Percentiles rank a stretch among this genome's conserved stretches.
Evolutionary conservation across 2,888 invertebrate species (phyloP).

Genomic region (Linyphia triangularis): DNA sequence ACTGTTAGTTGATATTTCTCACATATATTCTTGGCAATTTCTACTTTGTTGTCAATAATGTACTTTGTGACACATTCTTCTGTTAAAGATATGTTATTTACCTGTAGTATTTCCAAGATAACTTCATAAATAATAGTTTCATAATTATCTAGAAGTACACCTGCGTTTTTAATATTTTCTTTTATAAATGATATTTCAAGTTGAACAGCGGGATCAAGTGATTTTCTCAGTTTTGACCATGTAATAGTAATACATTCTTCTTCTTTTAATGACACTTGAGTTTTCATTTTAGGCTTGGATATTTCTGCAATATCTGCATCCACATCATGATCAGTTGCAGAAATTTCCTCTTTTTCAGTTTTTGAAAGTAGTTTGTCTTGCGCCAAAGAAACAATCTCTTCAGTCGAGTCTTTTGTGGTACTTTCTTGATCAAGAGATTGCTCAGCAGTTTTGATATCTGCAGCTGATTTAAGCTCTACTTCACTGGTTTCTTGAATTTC

Average conservation of each 20-base stretch:
- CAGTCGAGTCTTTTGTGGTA: background rate
- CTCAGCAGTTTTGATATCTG: background rate
- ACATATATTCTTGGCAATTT: background rate
- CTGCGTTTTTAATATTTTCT: slow-evolving; percentile 22
- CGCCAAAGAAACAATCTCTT: background rate
- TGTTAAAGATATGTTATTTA: background rate
- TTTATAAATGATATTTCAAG: slow-evolving; percentile 12
- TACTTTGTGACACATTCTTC: background rate
- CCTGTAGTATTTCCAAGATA: background rate
- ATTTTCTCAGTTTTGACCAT: background rate
- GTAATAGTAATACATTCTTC: background rate
- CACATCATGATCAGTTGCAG: background rate
- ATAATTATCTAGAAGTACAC: background rate
- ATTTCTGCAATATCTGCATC: background rate
- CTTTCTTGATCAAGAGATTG: slow-evolving; percentile 20
- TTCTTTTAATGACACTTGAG: background rate
- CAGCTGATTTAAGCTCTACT: background rate
- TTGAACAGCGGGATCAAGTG: background rate
- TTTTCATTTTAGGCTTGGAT: background rate
- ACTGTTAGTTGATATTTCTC: background rate
- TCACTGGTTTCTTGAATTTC: background rate
- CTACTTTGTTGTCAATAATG: background rate
- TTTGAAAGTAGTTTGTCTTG: background rate
- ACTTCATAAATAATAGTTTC: slow-evolving; percentile 27
- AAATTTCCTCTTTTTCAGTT: slow-evolving; percentile 11